These are phyloP conservation scores for Macrosoma leucophasiata DNA, from an alignment of 2,888 invertebrate genomes.

Conservation along the genomic window DNA sequence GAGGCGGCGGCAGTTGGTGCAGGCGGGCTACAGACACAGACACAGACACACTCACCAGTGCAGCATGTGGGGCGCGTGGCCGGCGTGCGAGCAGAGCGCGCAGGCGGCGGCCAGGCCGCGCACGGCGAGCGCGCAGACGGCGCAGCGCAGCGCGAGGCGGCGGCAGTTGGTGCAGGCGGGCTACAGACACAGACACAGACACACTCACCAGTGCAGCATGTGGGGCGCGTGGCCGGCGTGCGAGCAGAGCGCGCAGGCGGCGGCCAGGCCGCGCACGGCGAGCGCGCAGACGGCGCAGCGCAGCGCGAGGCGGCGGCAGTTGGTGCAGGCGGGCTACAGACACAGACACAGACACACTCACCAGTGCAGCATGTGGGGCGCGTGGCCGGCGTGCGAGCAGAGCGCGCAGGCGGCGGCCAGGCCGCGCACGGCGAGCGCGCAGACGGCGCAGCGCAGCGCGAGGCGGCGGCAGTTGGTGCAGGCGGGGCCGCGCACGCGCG, in stretches of 20 bases:
- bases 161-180: constrained; percentile 86
- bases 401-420: constrained; percentile 89
- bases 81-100: constrained; percentile 93
- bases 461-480: constrained; percentile 84
- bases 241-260: constrained; percentile 91
- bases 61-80: constrained; percentile 89
- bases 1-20: constrained; percentile 82
- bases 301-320: constrained; percentile 84
- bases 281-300: constrained; percentile 90
- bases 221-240: constrained; percentile 94
- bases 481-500: constrained; percentile 77
- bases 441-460: constrained; percentile 87
- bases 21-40: constrained; percentile 78
- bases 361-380: constrained; percentile 89
- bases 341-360: constrained; percentile 20
- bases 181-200: no score
- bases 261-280: constrained; percentile 88
- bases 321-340: constrained; percentile 70
- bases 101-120: constrained; percentile 91
- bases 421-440: constrained; percentile 90
- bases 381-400: constrained; percentile 96
- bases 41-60: constrained; percentile 77
- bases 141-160: constrained; percentile 84
- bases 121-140: constrained; percentile 89
- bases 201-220: constrained; percentile 83